Evolutionary conservation across 2,797 vertebrate genomes (phyloP).

Genomic region (Alectoris magna): DNA sequence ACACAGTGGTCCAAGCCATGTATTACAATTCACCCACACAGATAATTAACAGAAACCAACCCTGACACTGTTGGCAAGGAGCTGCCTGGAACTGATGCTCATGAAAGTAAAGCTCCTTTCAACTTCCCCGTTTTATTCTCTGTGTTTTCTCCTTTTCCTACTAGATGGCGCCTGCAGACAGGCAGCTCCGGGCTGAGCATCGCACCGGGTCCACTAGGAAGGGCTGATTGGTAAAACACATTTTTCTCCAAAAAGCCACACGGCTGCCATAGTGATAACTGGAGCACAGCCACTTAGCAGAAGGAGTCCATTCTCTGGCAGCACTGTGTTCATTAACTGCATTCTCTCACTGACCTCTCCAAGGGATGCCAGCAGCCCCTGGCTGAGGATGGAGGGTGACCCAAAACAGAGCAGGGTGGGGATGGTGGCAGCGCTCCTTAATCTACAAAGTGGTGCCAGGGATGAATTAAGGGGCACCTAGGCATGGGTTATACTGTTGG

Average conservation of each 20-base stretch:
- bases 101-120: background rate
- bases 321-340: rapidly evolving
- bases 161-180: constrained; percentile 60
- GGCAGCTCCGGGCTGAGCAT: background rate
- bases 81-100: background rate
- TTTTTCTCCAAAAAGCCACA: constrained; percentile 34
- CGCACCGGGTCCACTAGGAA: background rate
- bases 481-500: background rate
- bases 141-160: constrained; percentile 47
- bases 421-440: background rate
- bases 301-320: background rate
- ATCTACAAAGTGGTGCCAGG: background rate
- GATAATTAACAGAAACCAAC: background rate
- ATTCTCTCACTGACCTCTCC: background rate
- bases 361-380: background rate
- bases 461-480: background rate
- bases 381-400: background rate
- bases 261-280: background rate
- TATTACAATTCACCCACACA: background rate
- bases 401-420: background rate
- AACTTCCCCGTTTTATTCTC: background rate
- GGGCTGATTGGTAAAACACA: constrained; percentile 15
- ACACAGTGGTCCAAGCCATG: background rate
- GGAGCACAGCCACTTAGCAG: constrained; percentile 14
- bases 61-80: background rate